These are phyloP conservation scores for Anastatus disparis DNA, from an alignment of 1,140 invertebrate genomes.

Conservation along the genomic window DNA sequence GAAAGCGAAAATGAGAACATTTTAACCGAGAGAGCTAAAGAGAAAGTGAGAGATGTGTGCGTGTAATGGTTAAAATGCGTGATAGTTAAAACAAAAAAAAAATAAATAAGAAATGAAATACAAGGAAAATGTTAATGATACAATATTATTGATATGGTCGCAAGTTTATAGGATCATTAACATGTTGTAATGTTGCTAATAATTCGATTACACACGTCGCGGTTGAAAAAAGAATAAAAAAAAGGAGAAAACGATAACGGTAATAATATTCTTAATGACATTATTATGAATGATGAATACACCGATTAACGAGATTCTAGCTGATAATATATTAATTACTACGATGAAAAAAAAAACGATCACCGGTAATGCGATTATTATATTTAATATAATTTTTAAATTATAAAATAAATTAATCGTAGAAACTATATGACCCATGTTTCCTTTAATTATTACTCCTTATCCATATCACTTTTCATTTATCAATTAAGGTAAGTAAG, in stretches of 20 bases:
- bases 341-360: constrained; percentile 49
- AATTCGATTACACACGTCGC: constrained; percentile 49
- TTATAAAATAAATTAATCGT: constrained; percentile 50
- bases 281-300: constrained; percentile 55
- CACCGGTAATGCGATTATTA: constrained; percentile 52
- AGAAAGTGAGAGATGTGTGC: constrained; percentile 32
- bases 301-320: constrained; percentile 56
- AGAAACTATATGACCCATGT: constrained; percentile 44
- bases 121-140: constrained; percentile 45
- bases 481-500: no score
- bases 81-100: constrained; percentile 21
- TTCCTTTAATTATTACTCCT: no score
- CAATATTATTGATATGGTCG: constrained; percentile 55
- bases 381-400: constrained; percentile 58
- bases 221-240: no score
- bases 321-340: constrained; percentile 53
- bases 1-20: no score
- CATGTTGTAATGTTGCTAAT: constrained; percentile 57
- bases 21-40: neutral
- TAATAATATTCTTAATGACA: constrained; percentile 59
- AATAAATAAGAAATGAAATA: no score
- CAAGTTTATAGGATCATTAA: constrained; percentile 56
- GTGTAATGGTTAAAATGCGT: neutral
- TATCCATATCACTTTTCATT: no score
- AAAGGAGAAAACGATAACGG: constrained; percentile 51